Percentiles rank a stretch among this genome's conserved stretches.
These are phyloP conservation scores for Lucifuga dentata DNA, from an alignment of 2,113 vertebrate species.

Conservation along the genomic window DNA sequence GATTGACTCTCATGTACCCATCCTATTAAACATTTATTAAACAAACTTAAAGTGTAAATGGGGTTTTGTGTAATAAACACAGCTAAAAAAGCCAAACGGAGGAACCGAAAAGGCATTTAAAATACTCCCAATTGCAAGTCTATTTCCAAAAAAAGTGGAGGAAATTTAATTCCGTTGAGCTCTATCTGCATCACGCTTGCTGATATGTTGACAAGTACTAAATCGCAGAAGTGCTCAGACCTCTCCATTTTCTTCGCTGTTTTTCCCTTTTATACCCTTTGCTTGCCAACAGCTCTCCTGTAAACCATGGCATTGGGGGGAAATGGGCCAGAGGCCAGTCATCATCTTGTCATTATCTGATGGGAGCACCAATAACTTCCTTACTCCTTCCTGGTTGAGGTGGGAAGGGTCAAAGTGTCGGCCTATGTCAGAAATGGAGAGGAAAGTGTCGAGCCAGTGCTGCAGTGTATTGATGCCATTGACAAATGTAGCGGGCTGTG, in stretches of 20 bases:
- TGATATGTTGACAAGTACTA: conserved; percentile 57
- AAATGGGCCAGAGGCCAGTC: conserved; percentile 65
- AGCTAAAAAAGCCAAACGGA: conserved; percentile 37
- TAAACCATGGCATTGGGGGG: conserved; percentile 51
- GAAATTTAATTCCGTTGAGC: conserved; percentile 34
- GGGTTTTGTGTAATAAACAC: conserved; percentile 27
- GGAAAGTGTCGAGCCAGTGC: conserved; percentile 37
- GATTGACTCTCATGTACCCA: conserved; percentile 61
- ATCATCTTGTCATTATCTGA: conserved; percentile 74
- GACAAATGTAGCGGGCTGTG: conserved; percentile 77
- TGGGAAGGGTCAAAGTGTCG: conserved; percentile 58
- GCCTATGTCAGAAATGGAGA: conserved; percentile 50
- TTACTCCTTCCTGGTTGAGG: conserved; percentile 53
- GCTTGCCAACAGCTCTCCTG: conserved; percentile 54
- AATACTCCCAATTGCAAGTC: conserved; percentile 20
- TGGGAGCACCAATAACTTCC: conserved; percentile 61
- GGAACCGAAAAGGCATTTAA: conserved; percentile 13
- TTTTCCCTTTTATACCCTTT: conserved; percentile 36
- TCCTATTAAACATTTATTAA: conserved; percentile 77
- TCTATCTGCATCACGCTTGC: conserved; percentile 44
- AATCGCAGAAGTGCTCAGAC: conserved; percentile 36
- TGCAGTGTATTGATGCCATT: conserved; percentile 68
- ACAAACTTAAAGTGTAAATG: conserved; percentile 56
- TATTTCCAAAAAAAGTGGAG: conserved; percentile 44
- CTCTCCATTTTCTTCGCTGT: conserved; percentile 37